Base-by-base conservation (phyloP, 2,888 invertebrate genomes). In the Brachypterus glaber region DNA sequence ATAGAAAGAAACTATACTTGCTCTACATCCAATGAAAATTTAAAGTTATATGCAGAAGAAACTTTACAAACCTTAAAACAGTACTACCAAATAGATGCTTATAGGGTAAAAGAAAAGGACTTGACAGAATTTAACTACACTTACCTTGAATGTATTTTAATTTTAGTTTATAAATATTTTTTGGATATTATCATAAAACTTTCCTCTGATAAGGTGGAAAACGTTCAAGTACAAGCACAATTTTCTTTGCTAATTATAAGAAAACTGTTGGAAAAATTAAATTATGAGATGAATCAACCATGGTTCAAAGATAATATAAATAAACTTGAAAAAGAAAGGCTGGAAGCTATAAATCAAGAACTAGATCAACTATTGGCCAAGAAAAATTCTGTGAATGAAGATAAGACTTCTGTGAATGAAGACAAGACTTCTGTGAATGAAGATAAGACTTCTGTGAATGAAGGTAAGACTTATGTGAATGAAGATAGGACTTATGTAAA, bases 121-220 rank as follows among this genome's bases (percentile, higher is more conserved):
- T 27, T 44, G 33, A 14, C 42, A 29, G 46, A 52, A 24, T 40
- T 48, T 12, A 40, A 33, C 9, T 41, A 32, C 25, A 43, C 46
- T 4, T 63, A 63, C 35, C 21, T 62, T 16, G 56, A 60, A 48
- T 59, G 58, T 9, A 17, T 62, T 17, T 44, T 62, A 14, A 39
- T 48, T 17, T 38, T 61, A 27, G 49, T 57, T 14, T 41, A 53
- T 27, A 52, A 46, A 36, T 50, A 53, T 17, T 58, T 58, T 39
- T 39, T 62, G 17, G 45, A 50, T 3, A 47, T 56, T 33, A 41
- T 60, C 3, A 40, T 52, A 11, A 42, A 40, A 2, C 42, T 63
- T 8, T 45, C 51, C 3, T 49, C 53, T 17, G 62, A 63, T 47
- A 48, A 46, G n/a, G 56, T 57, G 4, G 48, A 53, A 17, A 63